phyloP scores from a whole-genome alignment of 2,888 invertebrate genomes.

The Hirtodrosophila alboralis region DNA sequence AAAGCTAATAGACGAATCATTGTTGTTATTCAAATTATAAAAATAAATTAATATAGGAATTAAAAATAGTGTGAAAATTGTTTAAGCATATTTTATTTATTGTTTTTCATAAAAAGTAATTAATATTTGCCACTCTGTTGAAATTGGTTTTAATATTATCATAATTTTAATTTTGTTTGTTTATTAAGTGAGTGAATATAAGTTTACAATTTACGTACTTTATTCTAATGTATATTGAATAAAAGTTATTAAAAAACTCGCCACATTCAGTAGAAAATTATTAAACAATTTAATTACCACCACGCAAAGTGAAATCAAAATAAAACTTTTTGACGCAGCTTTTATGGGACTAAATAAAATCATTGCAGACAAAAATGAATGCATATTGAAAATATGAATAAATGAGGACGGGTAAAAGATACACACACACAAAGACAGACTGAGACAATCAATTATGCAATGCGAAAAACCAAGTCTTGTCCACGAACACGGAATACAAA shows the following conservation, averaged over 20 bases:
- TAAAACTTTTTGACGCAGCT: conserved; percentile 7
- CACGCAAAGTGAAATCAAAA: conserved; percentile 21
- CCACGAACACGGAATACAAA: conserved; percentile 43
- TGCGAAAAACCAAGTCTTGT: conserved; percentile 70
- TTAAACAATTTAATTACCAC: conserved; percentile 30
- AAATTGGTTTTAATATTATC: no score
- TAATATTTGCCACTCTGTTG: conserved; percentile 6
- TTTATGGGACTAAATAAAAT: conserved; percentile 20
- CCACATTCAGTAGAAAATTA: neutral
- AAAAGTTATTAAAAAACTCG: no score
- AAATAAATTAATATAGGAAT: neutral
- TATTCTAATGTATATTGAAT: no score
- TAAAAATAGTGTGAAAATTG: conserved; percentile 1
- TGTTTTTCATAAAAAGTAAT: conserved; percentile 9
- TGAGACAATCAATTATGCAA: conserved; percentile 71
- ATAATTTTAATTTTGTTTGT: no score
- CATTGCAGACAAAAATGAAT: conserved; percentile 43
- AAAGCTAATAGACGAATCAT: neutral
- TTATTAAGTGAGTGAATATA: no score
- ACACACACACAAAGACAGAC: neutral
- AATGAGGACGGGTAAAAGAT: conserved; percentile 25
- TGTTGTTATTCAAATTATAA: conserved; percentile 1
- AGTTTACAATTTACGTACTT: no score
- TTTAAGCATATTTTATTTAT: no score
- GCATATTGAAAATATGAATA: conserved; percentile 63